Base-by-base conservation (phyloP, 2,797 vertebrate genomes). In the Microcaecilia unicolor region DNA sequence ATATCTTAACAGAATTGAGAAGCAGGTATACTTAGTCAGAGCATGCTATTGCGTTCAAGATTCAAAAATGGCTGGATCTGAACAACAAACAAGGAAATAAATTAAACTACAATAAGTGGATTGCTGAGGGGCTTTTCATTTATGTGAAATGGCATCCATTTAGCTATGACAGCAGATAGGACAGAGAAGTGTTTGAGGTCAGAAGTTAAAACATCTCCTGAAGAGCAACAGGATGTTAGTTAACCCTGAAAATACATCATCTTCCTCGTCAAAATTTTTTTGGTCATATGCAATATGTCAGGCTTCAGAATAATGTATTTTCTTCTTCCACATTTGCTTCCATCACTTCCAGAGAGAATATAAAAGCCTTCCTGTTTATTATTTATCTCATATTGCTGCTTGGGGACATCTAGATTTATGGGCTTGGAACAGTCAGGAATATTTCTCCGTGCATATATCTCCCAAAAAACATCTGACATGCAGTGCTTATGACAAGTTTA, bases 101-200 rank as follows among this genome's bases (percentile, higher is more conserved):
- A 49, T 28, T 17, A 43, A 45, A 23, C 27, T 25, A 33, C 48
- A 17, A 28, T 13, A 45, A 41, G 50, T 39, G 15, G 18, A 29
- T 43, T 37, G 51, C 40, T 44, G 48, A 43, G 24, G 35, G 50
- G 37, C 53, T 28, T 46, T 60, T 65, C 42, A 22, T 50, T 49
- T 44, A 36, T 34, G 17, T 41, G 25, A 37, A 49, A 7, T 4
- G 21, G 49, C 3, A 8, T 32, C 12, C 24, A n/a, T n/a, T n/a
- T n/a, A n/a, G n/a, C 18, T 9, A 15, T 22, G 25, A 34, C 21
- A 48, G 18, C 8, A 37, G 28, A 14, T 9, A 37, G 15, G 3
- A 38, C 41, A 13, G 57, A 48, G 52, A 15, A 51, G 35, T 9
- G 0, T 16, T 2, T 44, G 22, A 22, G 44, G 17, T 30, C 31